Conservation (phyloP, 2,797 vertebrate species). For the Spheniscus humboldti region DNA sequence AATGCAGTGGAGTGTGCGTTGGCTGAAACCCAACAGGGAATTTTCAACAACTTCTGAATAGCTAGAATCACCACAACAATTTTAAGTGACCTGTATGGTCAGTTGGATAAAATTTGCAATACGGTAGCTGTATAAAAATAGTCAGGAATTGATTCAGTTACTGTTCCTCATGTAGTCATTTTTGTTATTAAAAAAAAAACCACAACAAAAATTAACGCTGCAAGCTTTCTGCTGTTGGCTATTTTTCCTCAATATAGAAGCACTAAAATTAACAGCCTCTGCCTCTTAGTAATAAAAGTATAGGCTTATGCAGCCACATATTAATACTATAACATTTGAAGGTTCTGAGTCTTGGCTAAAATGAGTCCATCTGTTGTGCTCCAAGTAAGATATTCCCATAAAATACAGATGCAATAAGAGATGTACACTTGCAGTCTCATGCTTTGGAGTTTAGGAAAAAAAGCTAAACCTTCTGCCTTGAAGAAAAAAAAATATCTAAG, state of each 20-base stretch:
- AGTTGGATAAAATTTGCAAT: not conserved
- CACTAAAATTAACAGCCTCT: not conserved
- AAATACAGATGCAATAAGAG: conserved; percentile 67
- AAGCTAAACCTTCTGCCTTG: conserved; percentile 60
- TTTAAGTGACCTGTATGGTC: not conserved
- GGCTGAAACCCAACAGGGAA: not conserved
- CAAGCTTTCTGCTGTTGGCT: not conserved
- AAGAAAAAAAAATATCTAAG: conserved; percentile 58
- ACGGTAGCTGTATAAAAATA: not conserved
- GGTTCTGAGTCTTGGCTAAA: conserved; percentile 28
- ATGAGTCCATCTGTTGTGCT: conserved; percentile 58
- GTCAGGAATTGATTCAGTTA: not conserved
- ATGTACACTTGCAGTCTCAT: conserved; percentile 42
- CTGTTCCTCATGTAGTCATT: not conserved
- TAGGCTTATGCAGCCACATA: not conserved
- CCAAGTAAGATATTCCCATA: conserved; percentile 61
- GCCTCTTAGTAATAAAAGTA: not conserved
- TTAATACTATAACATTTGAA: not conserved
- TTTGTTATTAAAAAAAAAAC: not conserved
- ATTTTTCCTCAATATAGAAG: not conserved
- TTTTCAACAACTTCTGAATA: not conserved
- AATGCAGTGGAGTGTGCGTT: not conserved
- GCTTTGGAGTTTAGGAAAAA: conserved; percentile 50
- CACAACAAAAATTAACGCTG: not conserved
- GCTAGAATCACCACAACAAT: not conserved